These are phyloP conservation scores for Gobio gobio DNA, from an alignment of 2,113 vertebrate species.

Conservation along the genomic window DNA sequence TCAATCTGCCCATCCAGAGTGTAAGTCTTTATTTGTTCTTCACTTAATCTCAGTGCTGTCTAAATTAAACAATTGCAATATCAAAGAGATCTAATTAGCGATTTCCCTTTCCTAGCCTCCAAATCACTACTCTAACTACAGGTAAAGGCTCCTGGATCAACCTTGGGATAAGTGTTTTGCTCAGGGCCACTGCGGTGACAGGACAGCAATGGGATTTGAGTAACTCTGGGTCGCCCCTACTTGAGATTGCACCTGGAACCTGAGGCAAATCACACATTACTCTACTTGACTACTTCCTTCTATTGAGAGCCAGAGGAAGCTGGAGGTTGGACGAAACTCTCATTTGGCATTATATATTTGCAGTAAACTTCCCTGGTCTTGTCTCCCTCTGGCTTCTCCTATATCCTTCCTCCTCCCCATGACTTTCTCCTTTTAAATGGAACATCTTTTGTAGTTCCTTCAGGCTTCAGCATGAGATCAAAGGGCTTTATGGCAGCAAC, in stretches of 20 bases:
- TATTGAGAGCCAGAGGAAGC: slow-evolving; percentile 18
- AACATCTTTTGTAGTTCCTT: slow-evolving; percentile 24
- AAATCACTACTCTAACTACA: not conserved
- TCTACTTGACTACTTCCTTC: slow-evolving; percentile 6
- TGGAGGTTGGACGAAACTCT: slow-evolving; percentile 4
- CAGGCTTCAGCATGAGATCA: slow-evolving; percentile 18
- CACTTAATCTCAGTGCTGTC: not conserved
- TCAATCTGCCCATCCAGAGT: not conserved
- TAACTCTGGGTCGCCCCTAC: slow-evolving; percentile 15
- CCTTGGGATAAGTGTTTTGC: slow-evolving; percentile 39
- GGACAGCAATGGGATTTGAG: slow-evolving; percentile 25
- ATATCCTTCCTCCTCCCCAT: slow-evolving; percentile 15
- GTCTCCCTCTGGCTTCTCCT: slow-evolving; percentile 7
- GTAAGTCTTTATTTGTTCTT: not conserved
- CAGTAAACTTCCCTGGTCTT: not conserved
- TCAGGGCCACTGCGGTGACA: slow-evolving; percentile 7
- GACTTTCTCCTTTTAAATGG: slow-evolving; percentile 29
- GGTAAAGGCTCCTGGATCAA: slow-evolving; percentile 14
- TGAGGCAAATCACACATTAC: slow-evolving; percentile 31
- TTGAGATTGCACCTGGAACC: slow-evolving; percentile 33
- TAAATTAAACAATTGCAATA: slow-evolving; percentile 8
- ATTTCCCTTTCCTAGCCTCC: not conserved
- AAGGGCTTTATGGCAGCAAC: slow-evolving; percentile 1
- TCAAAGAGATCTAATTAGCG: slow-evolving; percentile 11
- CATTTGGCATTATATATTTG: slow-evolving; percentile 32